Conservation (phyloP, 2,113 vertebrate species). For the Paratilapia polleni region DNA sequence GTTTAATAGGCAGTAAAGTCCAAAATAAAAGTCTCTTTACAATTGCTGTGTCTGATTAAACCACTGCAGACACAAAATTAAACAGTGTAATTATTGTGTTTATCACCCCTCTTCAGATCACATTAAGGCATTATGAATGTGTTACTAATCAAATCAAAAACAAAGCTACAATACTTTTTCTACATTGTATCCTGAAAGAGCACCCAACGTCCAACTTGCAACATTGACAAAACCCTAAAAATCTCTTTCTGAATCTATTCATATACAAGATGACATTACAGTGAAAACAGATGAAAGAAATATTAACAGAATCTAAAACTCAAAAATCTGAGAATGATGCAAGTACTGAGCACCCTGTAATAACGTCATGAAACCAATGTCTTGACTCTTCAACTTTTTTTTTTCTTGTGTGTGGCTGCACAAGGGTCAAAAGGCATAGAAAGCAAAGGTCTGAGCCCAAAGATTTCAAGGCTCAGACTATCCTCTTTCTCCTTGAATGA, state of each 20-base stretch:
- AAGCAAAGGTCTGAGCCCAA: constrained; percentile 60
- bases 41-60: constrained; percentile 28
- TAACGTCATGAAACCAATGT: constrained; percentile 74
- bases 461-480: constrained; percentile 63
- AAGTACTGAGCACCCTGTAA: constrained; percentile 77
- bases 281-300: constrained; percentile 42
- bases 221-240: constrained; percentile 31
- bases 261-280: constrained; percentile 44
- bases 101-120: constrained; percentile 37
- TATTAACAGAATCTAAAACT: constrained; percentile 52
- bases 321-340: constrained; percentile 66
- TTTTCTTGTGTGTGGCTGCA: constrained; percentile 76
- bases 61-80: constrained; percentile 50
- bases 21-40: constrained; percentile 56
- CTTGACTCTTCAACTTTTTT: constrained; percentile 66
- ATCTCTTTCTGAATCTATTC: constrained; percentile 29
- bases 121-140: constrained; percentile 77
- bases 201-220: constrained; percentile 35
- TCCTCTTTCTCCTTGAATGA: constrained; percentile 70
- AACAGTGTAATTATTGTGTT: constrained; percentile 23
- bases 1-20: constrained; percentile 45
- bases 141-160: constrained; percentile 56
- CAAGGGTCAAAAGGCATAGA: constrained; percentile 80
- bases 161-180: constrained; percentile 56
- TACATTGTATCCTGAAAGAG: constrained; percentile 26